These are phyloP conservation scores for Sussaba pulchella DNA, from an alignment of 2,888 invertebrate genomes.

Conservation along the genomic window DNA sequence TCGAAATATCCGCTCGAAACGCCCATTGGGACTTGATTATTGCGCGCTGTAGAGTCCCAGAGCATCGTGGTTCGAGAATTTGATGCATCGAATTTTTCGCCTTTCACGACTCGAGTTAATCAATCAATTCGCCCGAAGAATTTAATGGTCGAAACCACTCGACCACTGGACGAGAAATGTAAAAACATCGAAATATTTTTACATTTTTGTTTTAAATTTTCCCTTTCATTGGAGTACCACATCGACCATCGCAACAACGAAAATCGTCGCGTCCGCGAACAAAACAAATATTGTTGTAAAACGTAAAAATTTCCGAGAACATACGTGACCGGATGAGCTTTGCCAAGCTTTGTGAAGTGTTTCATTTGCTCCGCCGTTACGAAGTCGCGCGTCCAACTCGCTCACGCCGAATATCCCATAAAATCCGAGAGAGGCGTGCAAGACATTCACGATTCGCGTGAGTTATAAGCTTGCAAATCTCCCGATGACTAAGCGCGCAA, in stretches of 20 bases:
- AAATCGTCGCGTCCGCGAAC: not conserved
- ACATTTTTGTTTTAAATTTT: too few relatives aligned
- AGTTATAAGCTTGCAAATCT: constrained; percentile 3
- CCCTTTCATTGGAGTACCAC: too few relatives aligned
- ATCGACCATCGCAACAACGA: not conserved
- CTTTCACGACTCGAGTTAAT: not conserved
- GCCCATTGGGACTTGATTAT: constrained; percentile 11
- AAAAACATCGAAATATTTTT: too few relatives aligned
- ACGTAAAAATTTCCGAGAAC: not conserved
- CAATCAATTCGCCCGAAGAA: not conserved
- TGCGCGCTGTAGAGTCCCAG: not conserved
- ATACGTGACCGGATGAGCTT: constrained; percentile 30
- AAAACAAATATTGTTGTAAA: not conserved
- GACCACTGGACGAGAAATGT: too few relatives aligned
- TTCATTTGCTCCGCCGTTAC: constrained; percentile 17
- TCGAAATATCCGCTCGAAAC: constrained; percentile 5
- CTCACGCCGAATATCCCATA: constrained; percentile 15
- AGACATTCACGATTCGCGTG: constrained; percentile 29
- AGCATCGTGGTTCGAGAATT: not conserved
- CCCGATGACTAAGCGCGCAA: not conserved
- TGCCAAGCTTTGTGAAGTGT: constrained; percentile 21
- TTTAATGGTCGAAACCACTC: not conserved
- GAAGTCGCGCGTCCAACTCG: constrained; percentile 2
- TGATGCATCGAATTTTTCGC: not conserved
- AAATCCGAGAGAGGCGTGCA: constrained; percentile 14